Evolutionary conservation across 2,888 invertebrate species (phyloP), one percentile per base, ranked within the genome.

Genomic region (Cosmia trapezina): DNA sequence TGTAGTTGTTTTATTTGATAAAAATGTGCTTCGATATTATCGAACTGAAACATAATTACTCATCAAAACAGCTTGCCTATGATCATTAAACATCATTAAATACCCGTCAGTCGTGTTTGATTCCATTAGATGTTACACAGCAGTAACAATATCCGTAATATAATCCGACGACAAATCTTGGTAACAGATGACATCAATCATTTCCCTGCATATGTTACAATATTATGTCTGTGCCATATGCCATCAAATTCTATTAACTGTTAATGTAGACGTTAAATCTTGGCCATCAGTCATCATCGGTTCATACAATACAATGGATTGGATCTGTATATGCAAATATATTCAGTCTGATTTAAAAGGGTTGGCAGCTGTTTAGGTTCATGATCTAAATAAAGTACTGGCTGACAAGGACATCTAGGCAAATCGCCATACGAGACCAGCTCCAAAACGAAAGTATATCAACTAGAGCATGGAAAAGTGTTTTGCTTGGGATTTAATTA

Each of bases 201-300:
- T 47, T 28, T 11, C 49, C 61, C 47, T 72, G 76, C 73, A 83
- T 79, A 61, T 78, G 85, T 70, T 70, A 61, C 59, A 60, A 69
- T 47, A 64, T 64, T 33, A 62, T 67, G 73, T 82, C 70, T 70
- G 62, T 73, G 11, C 63, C 41, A 61, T 63, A 66, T 62, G 65
- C 63, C 65, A 79, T 82, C 63, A 68, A 65, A 76, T 67, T 83
- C 71, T 70, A 76, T 85, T 73, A 79, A 74, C 78, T 76, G 37
- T 54, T 79, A 79, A 73, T 79, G 41, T 67, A 64, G 67, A 74
- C 47, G 41, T 56, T 14, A 33, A 45, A 64, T 68, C 11, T 28
- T 22, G 64, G 41, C 51, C n/a, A 63, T 70, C 69, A 61, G 49
- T 78, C 70, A 81, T 81, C 61, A 77, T 72, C 17, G 7, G 19